Conservation (phyloP, 2,888 invertebrate genomes). For the Lasioglossum marginatum region DNA sequence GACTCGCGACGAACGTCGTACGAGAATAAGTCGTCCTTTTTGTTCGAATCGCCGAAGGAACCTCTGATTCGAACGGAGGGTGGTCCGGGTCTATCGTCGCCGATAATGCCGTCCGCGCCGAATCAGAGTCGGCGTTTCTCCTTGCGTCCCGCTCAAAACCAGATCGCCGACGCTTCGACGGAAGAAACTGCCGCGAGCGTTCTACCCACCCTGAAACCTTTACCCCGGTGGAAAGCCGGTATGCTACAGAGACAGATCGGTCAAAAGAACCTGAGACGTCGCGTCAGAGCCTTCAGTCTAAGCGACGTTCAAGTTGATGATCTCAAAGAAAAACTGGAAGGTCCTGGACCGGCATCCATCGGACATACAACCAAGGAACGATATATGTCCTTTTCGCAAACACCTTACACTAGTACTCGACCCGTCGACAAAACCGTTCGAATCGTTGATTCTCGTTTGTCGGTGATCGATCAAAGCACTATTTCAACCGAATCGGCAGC, state of each 20-base stretch:
- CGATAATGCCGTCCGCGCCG: conserved; percentile 66
- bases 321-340: conserved; percentile 26
- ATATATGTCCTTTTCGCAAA: background rate
- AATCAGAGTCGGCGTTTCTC: conserved; percentile 74
- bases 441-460: background rate
- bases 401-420: background rate
- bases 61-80: conserved; percentile 79
- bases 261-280: conserved; percentile 77
- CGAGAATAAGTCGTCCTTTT: conserved; percentile 62
- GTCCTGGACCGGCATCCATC: background rate
- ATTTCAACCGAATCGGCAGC: background rate
- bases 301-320: conserved; percentile 79
- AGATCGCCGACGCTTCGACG: conserved; percentile 28
- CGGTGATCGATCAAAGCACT: background rate
- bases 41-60: conserved; percentile 77
- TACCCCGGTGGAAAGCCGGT: conserved; percentile 82
- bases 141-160: conserved; percentile 75
- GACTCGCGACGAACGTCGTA: conserved; percentile 36
- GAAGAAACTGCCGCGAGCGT: background rate
- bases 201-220: conserved; percentile 50
- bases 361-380: background rate
- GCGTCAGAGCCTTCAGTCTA: conserved; percentile 81
- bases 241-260: conserved; percentile 81
- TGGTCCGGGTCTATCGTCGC: conserved; percentile 77
- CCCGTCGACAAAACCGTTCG: conserved; percentile 8